These are phyloP conservation scores for Dryobotodes eremita DNA, from an alignment of 2,888 invertebrate genomes.

Conservation along the genomic window DNA sequence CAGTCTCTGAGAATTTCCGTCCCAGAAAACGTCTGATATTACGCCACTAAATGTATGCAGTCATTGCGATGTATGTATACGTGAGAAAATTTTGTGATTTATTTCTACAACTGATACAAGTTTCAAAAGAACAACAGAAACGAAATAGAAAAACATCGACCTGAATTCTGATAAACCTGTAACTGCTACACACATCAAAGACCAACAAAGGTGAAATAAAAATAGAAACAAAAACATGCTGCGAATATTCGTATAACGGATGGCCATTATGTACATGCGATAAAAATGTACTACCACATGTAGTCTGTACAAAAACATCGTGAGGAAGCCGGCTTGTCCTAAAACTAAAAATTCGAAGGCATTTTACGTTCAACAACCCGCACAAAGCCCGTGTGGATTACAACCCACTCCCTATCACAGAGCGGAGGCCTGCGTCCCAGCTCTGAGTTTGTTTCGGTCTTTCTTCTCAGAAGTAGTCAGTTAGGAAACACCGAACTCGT, in stretches of 20 bases:
- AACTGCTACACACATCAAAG: conserved; percentile 2
- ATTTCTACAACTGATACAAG: neutral
- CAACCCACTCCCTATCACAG: neutral
- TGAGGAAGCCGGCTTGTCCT: neutral
- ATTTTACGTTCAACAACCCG: neutral
- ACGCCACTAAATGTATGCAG: neutral
- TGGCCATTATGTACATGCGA: neutral
- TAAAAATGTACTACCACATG: neutral
- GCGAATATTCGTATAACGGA: conserved; percentile 20
- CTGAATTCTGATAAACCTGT: neutral
- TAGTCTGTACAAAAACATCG: too few relatives aligned
- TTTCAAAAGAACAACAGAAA: neutral
- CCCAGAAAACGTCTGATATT: neutral
- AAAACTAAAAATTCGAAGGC: neutral
- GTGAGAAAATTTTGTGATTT: neutral
- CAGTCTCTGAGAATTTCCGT: conserved; percentile 8
- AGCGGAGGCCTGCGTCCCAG: too few relatives aligned
- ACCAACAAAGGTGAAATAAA: conserved; percentile 1
- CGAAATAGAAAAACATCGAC: neutral
- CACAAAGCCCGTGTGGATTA: neutral
- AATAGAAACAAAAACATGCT: neutral
- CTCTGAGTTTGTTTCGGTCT: too few relatives aligned
- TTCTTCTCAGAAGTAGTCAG: too few relatives aligned
- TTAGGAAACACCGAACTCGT: too few relatives aligned
- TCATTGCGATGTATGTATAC: too few relatives aligned